Evolutionary conservation across 2,888 invertebrate species (phyloP).

Genomic region (Synanthedon andrenaeformis): DNA sequence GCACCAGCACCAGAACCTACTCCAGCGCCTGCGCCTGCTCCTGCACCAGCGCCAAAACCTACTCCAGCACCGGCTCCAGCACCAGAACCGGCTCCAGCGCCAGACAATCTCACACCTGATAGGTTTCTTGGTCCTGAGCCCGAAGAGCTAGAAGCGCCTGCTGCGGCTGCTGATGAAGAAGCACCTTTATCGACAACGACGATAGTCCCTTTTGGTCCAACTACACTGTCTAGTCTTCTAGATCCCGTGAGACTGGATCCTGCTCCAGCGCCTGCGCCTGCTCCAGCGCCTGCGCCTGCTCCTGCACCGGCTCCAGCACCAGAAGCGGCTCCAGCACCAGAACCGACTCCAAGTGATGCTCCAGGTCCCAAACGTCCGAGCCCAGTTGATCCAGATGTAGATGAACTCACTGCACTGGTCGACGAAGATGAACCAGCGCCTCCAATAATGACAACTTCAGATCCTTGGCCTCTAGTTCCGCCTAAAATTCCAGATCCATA

Average conservation of each 20-base stretch:
- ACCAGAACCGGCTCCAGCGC: neutral
- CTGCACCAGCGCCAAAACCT: conserved; percentile 2
- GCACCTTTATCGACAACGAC: no score
- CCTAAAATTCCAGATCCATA: conserved; percentile 1
- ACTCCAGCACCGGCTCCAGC: neutral
- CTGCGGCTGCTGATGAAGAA: no score
- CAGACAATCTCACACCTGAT: no score
- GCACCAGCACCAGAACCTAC: conserved; percentile 1
- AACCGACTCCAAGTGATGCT: no score
- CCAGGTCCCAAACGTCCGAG: no score
- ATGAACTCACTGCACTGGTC: no score
- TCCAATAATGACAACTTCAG: neutral
- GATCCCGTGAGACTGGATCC: no score
- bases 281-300: conserved; percentile 1
- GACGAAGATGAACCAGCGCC: neutral
- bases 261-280: conserved; percentile 1
- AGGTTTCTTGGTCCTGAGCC: no score
- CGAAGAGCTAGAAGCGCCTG: no score
- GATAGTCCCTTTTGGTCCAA: no score
- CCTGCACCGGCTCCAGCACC: neutral
- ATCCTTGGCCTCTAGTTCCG: conserved; percentile 1
- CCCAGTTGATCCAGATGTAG: no score
- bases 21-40: neutral
- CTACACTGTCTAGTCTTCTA: no score
- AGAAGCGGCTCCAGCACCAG: neutral